Evolutionary conservation across 1,140 invertebrate genomes (phyloP).

Genomic region (Caerostris extrusa): DNA sequence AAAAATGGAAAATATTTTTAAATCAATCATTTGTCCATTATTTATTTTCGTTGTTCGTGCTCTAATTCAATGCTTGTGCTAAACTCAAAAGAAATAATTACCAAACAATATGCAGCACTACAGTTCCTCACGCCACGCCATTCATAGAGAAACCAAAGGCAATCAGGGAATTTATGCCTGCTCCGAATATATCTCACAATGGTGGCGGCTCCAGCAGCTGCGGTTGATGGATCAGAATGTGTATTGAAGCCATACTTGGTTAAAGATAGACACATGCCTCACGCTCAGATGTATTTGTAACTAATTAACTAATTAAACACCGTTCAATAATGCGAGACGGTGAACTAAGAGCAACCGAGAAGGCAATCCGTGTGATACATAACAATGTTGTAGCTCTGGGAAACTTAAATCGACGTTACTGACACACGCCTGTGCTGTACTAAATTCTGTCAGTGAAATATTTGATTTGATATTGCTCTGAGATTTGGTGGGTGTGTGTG

Average conservation of each 20-base stretch:
- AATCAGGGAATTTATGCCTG: neutral
- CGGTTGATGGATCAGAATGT: conserved; percentile 22
- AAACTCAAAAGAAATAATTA: neutral
- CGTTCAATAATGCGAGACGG: conserved; percentile 41
- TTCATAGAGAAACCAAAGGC: neutral
- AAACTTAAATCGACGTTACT: conserved; percentile 29
- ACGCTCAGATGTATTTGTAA: conserved; percentile 46
- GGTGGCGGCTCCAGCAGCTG: neutral
- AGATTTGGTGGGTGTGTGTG: neutral
- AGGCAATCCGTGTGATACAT: conserved; percentile 28
- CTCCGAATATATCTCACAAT: neutral
- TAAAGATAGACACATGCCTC: conserved; percentile 38
- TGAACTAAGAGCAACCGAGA: conserved; percentile 9
- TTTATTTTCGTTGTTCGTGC: neutral
- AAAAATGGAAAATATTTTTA: too few relatives aligned
- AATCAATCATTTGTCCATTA: neutral
- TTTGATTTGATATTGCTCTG: conserved; percentile 19
- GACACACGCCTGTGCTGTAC: neutral
- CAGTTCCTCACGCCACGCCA: neutral
- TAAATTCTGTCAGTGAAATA: conserved; percentile 13
- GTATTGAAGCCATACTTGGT: conserved; percentile 43
- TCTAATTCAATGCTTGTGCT: neutral
- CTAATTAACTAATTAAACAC: conserved; percentile 55
- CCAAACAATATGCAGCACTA: neutral
- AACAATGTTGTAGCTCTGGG: conserved; percentile 22